Percentiles rank a stretch among this genome's conserved stretches.
These are phyloP conservation scores for human (Homo sapiens) DNA, from an alignment of 2,113 vertebrate species.

Conservation along the genomic window DNA sequence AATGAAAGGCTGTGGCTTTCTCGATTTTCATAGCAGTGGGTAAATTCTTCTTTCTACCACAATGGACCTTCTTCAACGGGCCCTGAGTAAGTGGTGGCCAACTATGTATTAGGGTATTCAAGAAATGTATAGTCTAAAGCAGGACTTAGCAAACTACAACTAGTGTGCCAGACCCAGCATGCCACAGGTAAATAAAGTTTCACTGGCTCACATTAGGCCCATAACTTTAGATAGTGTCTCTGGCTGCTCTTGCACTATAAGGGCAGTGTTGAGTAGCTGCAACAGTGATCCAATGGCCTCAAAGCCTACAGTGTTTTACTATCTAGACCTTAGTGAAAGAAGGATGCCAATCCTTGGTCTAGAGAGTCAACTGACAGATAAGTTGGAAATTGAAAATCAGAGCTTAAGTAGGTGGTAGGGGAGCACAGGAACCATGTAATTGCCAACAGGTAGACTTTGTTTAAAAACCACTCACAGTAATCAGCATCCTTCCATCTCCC, in stretches of 20 bases:
- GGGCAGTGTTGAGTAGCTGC: not conserved
- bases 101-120: no score
- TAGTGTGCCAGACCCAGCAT: not conserved
- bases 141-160: not conserved
- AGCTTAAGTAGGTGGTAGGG: not conserved
- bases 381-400: not conserved
- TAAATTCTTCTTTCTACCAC: not conserved
- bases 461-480: not conserved
- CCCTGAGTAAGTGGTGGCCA: not conserved
- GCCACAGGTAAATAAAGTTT: not conserved
- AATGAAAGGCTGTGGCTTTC: not conserved
- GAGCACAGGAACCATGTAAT: not conserved
- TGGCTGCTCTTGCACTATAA: not conserved
- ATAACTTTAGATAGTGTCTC: not conserved
- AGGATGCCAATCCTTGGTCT: not conserved
- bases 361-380: not conserved
- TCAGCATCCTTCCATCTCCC: not conserved
- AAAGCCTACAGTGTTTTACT: not conserved
- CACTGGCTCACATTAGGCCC: not conserved
- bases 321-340: not conserved
- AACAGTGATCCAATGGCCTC: not conserved
- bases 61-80: accelerated
- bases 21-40: not conserved
- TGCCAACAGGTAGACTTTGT: accelerated
- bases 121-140: not conserved